Evolutionary conservation across 2,797 vertebrate genomes (phyloP).

Genomic region (Catamblyrhynchus diadema): DNA sequence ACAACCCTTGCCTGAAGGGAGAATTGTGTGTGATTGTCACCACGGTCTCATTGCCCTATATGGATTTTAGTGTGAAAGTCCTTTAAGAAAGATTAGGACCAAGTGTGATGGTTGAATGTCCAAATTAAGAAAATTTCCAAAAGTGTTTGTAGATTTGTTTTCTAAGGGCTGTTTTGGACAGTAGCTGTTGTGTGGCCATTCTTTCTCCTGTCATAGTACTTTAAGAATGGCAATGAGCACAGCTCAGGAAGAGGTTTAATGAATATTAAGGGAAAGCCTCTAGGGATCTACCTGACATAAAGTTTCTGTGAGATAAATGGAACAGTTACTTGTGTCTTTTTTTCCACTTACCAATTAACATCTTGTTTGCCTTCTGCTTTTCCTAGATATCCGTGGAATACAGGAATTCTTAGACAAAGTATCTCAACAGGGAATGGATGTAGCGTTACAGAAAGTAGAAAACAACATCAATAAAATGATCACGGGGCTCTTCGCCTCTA

Average conservation of each 20-base stretch:
- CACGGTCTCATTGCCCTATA: neutral
- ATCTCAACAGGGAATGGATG: slow-evolving; percentile 97
- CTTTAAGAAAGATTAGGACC: neutral
- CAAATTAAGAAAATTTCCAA: neutral
- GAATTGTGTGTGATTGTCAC: neutral
- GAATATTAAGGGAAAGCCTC: neutral
- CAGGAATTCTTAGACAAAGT: slow-evolving; percentile 96
- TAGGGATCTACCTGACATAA: neutral
- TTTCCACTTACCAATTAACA: slow-evolving; percentile 24
- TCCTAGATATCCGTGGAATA: slow-evolving; percentile 95
- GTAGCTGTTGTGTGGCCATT: neutral
- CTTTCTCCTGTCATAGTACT: neutral
- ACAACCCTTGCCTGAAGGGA: neutral
- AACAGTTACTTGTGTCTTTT: neutral
- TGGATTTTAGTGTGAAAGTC: neutral
- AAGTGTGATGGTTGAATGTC: neutral
- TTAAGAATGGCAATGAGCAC: neutral
- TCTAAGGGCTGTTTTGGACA: neutral
- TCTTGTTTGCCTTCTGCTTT: slow-evolving; percentile 62
- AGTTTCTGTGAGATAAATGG: neutral
- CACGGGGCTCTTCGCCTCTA: slow-evolving; percentile 91
- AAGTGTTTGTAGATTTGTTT: neutral
- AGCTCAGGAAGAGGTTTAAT: neutral
- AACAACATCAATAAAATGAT: slow-evolving; percentile 99
- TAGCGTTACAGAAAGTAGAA: slow-evolving; percentile 97